phyloP scores from a whole-genome alignment of 1,140 invertebrate genomes.

The Leptinotarsa undecemlineata region DNA sequence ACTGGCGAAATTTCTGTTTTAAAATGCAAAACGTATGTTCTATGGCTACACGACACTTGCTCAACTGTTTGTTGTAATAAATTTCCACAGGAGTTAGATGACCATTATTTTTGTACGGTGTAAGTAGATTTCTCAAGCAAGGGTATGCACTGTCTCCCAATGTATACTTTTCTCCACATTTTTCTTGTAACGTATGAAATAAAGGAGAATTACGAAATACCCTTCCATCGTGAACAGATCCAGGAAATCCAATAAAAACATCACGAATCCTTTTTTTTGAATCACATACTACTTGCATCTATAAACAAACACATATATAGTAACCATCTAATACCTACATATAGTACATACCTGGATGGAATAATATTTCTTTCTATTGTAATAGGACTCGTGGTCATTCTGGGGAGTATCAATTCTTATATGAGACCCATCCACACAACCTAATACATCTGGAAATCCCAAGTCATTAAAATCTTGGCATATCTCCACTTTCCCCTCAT shows the following conservation, averaged over 20 bases:
- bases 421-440: background rate
- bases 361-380: background rate
- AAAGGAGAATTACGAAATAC: background rate
- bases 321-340: background rate
- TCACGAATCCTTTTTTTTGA: background rate
- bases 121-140: too few relatives aligned
- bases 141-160: too few relatives aligned
- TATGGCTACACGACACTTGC: too few relatives aligned
- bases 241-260: background rate
- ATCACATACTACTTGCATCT: background rate
- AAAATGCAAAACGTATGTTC: too few relatives aligned
- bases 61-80: too few relatives aligned
- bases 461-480: background rate
- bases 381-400: background rate
- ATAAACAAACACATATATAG: background rate
- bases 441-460: background rate
- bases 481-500: background rate
- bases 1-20: too few relatives aligned
- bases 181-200: background rate
- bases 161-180: background rate
- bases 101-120: too few relatives aligned
- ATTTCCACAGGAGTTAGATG: too few relatives aligned
- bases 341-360: background rate
- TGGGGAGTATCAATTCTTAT: background rate
- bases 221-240: background rate